Evolutionary conservation across 1,140 invertebrate genomes (phyloP).

Genomic region (Orius laevigatus): DNA sequence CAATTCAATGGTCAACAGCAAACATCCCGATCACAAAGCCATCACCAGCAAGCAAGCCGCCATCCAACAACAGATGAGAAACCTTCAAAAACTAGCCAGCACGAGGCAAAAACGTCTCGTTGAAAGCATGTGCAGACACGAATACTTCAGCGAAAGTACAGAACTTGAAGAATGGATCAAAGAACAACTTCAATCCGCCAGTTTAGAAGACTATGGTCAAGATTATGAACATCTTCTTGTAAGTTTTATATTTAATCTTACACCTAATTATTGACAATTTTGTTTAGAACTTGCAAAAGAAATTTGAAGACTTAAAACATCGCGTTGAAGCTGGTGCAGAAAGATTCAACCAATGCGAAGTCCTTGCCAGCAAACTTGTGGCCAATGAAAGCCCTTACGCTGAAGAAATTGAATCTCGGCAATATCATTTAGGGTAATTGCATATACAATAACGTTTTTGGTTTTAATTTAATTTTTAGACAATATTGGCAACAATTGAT

Average conservation of each 20-base stretch:
- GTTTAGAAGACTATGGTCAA: constrained; percentile 89
- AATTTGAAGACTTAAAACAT: constrained; percentile 92
- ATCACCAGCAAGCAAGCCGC: constrained; percentile 61
- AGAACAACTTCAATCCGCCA: constrained; percentile 78
- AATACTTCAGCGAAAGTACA: constrained; percentile 78
- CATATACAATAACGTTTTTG: not conserved
- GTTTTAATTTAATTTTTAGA: constrained; percentile 15
- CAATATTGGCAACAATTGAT: constrained; percentile 77
- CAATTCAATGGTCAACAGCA: constrained; percentile 52
- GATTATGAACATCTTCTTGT: constrained; percentile 91
- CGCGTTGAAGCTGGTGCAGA: constrained; percentile 80
- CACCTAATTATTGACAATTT: constrained; percentile 1
- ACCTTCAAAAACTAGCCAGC: constrained; percentile 63
- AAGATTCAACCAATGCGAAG: constrained; percentile 82
- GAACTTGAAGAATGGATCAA: constrained; percentile 90
- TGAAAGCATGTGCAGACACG: constrained; percentile 76
- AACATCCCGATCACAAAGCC: constrained; percentile 63
- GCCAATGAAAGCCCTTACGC: constrained; percentile 77
- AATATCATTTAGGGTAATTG: constrained; percentile 67
- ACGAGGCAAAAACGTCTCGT: constrained; percentile 68
- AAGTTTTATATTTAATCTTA: constrained; percentile 22
- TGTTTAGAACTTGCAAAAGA: constrained; percentile 61
- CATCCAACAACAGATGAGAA: constrained; percentile 60
- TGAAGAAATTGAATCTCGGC: constrained; percentile 68
- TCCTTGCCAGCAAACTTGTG: constrained; percentile 77